These are phyloP conservation scores for Poecilia gillii DNA, from an alignment of 2,797 vertebrate species.

Conservation along the genomic window DNA sequence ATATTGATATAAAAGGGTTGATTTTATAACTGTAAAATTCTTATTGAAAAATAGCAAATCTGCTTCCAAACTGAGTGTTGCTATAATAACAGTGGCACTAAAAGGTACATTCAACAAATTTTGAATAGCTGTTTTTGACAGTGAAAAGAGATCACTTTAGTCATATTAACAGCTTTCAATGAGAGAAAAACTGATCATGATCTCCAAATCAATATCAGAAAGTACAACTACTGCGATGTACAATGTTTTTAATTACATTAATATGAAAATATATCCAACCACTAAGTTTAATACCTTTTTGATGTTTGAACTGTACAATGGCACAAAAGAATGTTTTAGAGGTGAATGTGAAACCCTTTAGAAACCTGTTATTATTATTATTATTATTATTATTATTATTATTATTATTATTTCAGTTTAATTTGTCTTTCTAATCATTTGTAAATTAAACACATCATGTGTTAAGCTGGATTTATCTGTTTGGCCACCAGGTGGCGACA, in stretches of 20 bases:
- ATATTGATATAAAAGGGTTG: neutral
- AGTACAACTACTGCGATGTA: neutral
- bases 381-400: neutral
- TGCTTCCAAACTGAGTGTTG: neutral
- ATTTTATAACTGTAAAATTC: neutral
- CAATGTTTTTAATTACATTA: neutral
- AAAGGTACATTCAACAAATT: neutral
- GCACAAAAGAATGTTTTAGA: neutral
- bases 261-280: neutral
- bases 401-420: neutral
- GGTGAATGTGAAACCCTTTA: neutral
- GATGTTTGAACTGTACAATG: neutral
- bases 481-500: constrained; percentile 59
- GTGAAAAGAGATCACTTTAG: neutral
- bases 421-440: too few relatives aligned
- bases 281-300: neutral
- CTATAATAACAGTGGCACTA: neutral
- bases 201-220: neutral
- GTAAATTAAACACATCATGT: neutral
- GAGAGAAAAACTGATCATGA: neutral
- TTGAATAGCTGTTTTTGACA: neutral
- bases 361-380: neutral
- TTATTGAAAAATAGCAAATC: neutral
- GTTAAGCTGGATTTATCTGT: neutral
- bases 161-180: neutral